Percentiles rank a stretch among this genome's conserved stretches.
phyloP scores from a whole-genome alignment of 2,113 vertebrate species.

The Dolichotis patagonum region DNA sequence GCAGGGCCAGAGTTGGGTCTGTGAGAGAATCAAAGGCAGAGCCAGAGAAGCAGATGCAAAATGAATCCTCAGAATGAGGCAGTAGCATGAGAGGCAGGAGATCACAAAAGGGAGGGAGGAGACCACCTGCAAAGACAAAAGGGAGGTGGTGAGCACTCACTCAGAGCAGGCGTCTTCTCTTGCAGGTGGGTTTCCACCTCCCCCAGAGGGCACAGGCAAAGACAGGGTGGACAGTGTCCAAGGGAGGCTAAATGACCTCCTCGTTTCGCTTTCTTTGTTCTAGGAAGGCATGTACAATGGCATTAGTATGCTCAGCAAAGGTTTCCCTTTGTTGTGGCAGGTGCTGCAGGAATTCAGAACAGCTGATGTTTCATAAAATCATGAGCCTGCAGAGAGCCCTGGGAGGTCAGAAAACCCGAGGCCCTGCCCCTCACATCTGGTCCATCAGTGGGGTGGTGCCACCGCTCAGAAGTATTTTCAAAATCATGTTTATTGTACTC shows the following conservation, averaged over 20 bases:
- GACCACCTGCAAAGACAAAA: conserved; percentile 48
- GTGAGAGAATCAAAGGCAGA: not conserved
- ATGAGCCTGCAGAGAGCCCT: conserved; percentile 67
- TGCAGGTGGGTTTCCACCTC: conserved; percentile 24
- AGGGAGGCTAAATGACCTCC: not conserved
- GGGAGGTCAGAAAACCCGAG: conserved; percentile 66
- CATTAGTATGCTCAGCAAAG: conserved; percentile 66
- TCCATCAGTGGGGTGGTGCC: not conserved
- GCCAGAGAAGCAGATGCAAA: conserved; percentile 37
- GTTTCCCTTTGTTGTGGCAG: conserved; percentile 77
- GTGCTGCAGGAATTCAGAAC: conserved; percentile 76
- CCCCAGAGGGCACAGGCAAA: not conserved
- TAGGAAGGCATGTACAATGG: not conserved
- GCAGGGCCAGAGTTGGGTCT: not conserved
- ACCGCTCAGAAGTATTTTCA: conserved; percentile 45
- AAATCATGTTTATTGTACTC: conserved; percentile 72
- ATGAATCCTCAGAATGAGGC: not conserved
- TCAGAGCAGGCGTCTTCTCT: not conserved
- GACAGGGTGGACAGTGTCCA: conserved; percentile 29
- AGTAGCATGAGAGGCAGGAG: not conserved
- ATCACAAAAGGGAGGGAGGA: not conserved
- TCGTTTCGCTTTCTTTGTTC: conserved; percentile 65
- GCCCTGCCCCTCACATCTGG: conserved; percentile 73
- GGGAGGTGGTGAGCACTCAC: not conserved
- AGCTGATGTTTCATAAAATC: conserved; percentile 77